phyloP scores from a whole-genome alignment of 2,797 vertebrate species.

The Clamator glandarius region DNA sequence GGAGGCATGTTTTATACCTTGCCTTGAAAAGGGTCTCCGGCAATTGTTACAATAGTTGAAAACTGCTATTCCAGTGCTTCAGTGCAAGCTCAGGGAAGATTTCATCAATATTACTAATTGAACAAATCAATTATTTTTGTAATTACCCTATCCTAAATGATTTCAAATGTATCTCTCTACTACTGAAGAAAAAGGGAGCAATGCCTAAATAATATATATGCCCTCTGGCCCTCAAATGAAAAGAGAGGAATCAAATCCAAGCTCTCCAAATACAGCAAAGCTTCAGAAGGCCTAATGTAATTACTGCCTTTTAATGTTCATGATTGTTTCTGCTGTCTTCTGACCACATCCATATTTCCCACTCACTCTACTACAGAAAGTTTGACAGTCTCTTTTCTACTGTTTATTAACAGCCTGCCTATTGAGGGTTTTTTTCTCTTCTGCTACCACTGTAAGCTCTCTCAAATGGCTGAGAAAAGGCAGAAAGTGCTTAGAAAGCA shows the following conservation, averaged over 20 bases:
- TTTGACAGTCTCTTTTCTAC: not conserved
- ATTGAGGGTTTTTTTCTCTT: not conserved
- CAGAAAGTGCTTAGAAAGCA: not conserved
- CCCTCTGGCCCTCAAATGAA: not conserved
- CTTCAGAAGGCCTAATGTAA: slow-evolving; percentile 14
- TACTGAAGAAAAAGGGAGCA: not conserved
- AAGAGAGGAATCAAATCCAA: not conserved
- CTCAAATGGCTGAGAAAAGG: not conserved
- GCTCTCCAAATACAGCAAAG: not conserved
- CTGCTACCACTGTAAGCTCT: not conserved
- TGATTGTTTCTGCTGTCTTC: slow-evolving; percentile 18
- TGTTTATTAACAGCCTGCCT: not conserved
- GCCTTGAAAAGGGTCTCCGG: not conserved
- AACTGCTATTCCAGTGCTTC: not conserved
- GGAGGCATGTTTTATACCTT: not conserved
- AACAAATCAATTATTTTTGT: slow-evolving; percentile 32
- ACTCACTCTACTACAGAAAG: not conserved
- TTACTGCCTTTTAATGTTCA: not conserved
- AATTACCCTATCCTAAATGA: not conserved
- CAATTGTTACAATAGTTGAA: not conserved
- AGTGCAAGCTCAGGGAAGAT: not conserved
- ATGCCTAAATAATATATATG: not conserved
- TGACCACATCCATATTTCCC: not conserved
- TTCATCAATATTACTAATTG: not conserved
- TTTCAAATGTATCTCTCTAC: not conserved